A percentile compares a stretch with the other conserved stretches of the same genome.
Evolutionary conservation across 2,113 vertebrate genomes (phyloP).

Genomic region (Oplegnathus fasciatus): DNA sequence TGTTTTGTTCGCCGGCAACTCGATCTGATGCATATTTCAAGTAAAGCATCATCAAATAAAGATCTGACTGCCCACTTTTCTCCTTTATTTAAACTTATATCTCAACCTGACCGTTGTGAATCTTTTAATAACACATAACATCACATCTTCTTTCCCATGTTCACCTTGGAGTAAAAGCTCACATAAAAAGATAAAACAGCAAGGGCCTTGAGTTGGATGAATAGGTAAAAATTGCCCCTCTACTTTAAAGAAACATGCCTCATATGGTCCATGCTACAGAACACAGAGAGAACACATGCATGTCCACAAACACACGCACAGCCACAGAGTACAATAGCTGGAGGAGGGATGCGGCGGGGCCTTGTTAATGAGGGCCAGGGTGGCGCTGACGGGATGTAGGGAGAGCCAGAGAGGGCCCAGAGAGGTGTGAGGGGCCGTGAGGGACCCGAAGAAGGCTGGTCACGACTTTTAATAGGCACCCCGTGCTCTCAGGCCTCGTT

Average conservation of each 20-base stretch:
- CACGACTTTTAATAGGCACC: slow-evolving; percentile 82
- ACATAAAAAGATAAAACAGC: slow-evolving; percentile 13
- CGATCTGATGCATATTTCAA: slow-evolving; percentile 38
- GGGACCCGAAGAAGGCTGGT: slow-evolving; percentile 69
- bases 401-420: slow-evolving; percentile 66
- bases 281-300: slow-evolving; percentile 29
- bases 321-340: slow-evolving; percentile 4
- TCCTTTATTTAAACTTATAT: slow-evolving; percentile 28
- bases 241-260: slow-evolving; percentile 16
- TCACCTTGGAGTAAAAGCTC: slow-evolving; percentile 4
- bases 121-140: slow-evolving; percentile 23
- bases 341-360: slow-evolving; percentile 32
- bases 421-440: slow-evolving; percentile 75
- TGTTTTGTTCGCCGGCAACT: slow-evolving; percentile 28
- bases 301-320: slow-evolving; percentile 47
- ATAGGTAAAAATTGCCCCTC: neutral
- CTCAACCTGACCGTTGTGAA: slow-evolving; percentile 10
- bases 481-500: slow-evolving; percentile 82
- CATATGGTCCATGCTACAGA: neutral
- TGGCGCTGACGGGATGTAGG: slow-evolving; percentile 67
- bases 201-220: slow-evolving; percentile 21
- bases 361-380: slow-evolving; percentile 79
- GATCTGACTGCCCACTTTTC: slow-evolving; percentile 33
- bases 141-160: slow-evolving; percentile 13
- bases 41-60: slow-evolving; percentile 41